Evolutionary conservation across 30 jellyfish, hydroid and myxozoan species (phyloP).

Genomic region (Morbakka virulenta): DNA sequence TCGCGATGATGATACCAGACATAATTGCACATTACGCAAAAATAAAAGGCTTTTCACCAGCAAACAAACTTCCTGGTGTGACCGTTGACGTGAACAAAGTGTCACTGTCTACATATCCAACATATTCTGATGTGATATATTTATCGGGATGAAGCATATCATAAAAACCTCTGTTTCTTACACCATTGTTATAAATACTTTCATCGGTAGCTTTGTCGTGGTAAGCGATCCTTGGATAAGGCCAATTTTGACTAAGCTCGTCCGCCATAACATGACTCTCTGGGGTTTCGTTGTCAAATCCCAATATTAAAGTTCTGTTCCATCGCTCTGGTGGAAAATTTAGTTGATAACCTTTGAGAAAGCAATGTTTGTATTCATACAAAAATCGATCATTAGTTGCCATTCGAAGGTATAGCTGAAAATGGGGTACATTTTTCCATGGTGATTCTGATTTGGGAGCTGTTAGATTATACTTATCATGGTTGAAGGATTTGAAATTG

Average conservation of each 20-base stretch:
- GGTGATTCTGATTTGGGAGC: too few relatives aligned
- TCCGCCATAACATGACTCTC: slow-evolving; percentile 44
- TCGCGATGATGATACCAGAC: slow-evolving; percentile 48
- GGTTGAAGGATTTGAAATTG: too few relatives aligned
- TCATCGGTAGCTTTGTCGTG: slow-evolving; percentile 33
- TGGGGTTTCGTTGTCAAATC: slow-evolving; percentile 43
- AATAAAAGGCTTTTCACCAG: slow-evolving; percentile 30
- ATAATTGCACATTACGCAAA: slow-evolving; percentile 64
- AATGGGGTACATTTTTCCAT: too few relatives aligned
- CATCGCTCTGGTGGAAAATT: slow-evolving; percentile 59
- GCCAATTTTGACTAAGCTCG: slow-evolving; percentile 31
- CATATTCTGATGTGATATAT: slow-evolving; percentile 30
- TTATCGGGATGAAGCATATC: slow-evolving; percentile 62
- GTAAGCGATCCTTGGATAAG: slow-evolving; percentile 46
- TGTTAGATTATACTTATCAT: too few relatives aligned
- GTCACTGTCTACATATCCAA: slow-evolving; percentile 72
- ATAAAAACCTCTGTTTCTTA: slow-evolving; percentile 40
- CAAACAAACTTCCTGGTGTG: slow-evolving; percentile 51
- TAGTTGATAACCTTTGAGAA: slow-evolving; percentile 24
- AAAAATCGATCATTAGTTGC: too few relatives aligned
- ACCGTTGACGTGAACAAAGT: slow-evolving; percentile 51
- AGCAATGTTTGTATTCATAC: too few relatives aligned
- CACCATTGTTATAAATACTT: slow-evolving; percentile 22
- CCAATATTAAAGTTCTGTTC: too few relatives aligned
- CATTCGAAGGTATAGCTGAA: too few relatives aligned